phyloP scores from a whole-genome alignment of 1,140 invertebrate species.

The Helicoverpa armigera region DNA sequence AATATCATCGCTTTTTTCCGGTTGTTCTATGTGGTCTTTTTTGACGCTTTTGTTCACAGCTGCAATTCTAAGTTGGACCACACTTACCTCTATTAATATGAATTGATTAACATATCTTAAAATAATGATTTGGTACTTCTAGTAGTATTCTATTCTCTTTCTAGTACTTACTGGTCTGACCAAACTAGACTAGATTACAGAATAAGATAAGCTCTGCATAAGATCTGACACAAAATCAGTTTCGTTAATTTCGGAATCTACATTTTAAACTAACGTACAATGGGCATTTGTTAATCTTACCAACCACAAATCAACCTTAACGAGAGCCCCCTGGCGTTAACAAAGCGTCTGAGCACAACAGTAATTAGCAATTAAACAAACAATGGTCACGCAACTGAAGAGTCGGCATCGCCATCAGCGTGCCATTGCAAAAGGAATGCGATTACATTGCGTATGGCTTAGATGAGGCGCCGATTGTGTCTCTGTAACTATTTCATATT shows the following conservation, averaged over 20 bases:
- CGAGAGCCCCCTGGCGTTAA: background rate
- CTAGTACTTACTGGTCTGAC: no score
- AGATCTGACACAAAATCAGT: no score
- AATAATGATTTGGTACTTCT: no score
- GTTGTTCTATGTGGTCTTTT: background rate
- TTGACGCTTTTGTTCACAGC: background rate
- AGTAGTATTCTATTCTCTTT: no score
- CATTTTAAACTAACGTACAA: no score
- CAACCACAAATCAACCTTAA: background rate
- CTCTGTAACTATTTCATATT: background rate
- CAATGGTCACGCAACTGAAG: slow-evolving; percentile 35
- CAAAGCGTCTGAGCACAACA: background rate
- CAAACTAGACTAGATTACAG: no score
- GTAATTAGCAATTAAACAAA: slow-evolving; percentile 41
- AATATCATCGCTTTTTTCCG: no score
- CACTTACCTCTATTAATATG: no score
- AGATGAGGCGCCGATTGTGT: background rate
- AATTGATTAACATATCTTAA: no score
- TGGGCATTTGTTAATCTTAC: no score
- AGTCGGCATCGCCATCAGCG: slow-evolving; percentile 15
- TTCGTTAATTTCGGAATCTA: no score
- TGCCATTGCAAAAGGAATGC: slow-evolving; percentile 30
- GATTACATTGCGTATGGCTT: slow-evolving; percentile 28
- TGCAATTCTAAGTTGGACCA: background rate
- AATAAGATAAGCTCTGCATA: no score